Conservation (phyloP, 2,888 invertebrate genomes). For the Netelia fuscicornis region DNA sequence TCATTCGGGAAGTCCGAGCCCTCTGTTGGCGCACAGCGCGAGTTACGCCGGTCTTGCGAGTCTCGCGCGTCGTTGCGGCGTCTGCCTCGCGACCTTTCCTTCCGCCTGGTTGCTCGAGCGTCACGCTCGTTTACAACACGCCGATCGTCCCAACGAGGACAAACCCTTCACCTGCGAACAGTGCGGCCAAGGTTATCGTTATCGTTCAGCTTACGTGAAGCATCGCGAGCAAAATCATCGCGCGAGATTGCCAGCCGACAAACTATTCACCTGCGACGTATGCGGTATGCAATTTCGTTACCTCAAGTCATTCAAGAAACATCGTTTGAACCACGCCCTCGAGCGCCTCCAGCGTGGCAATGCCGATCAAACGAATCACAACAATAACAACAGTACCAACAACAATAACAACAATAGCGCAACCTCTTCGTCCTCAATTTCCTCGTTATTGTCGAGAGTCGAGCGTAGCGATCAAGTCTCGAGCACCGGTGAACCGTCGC, state of each 20-base stretch:
- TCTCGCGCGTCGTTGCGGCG: slow-evolving; percentile 89
- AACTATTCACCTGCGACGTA: slow-evolving; percentile 95
- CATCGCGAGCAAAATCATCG: slow-evolving; percentile 96
- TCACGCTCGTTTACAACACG: slow-evolving; percentile 94
- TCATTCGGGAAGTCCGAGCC: slow-evolving; percentile 84
- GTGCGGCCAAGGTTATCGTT: slow-evolving; percentile 95
- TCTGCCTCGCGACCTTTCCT: slow-evolving; percentile 94
- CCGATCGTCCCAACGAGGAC: slow-evolving; percentile 89
- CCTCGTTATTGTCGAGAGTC: slow-evolving; percentile 69
- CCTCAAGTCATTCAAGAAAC: slow-evolving; percentile 95
- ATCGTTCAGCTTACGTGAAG: slow-evolving; percentile 93
- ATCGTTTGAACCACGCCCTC: slow-evolving; percentile 93
- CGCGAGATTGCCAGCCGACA: slow-evolving; percentile 94
- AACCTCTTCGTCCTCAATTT: slow-evolving; percentile 30
- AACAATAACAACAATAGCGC: slow-evolving; percentile 49
- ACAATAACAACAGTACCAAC: slow-evolving; percentile 71
- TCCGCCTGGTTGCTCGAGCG: slow-evolving; percentile 95
- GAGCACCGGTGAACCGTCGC: slow-evolving; percentile 90
- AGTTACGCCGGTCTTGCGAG: slow-evolving; percentile 81
- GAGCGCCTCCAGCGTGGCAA: slow-evolving; percentile 91
- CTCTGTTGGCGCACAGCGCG: slow-evolving; percentile 72
- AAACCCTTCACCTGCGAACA: slow-evolving; percentile 97
- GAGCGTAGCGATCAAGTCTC: slow-evolving; percentile 89
- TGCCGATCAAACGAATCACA: slow-evolving; percentile 76
- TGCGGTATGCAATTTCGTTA: slow-evolving; percentile 97